Evolutionary conservation across 2,888 invertebrate species (phyloP).

Genomic region (Eupsilia transversa): DNA sequence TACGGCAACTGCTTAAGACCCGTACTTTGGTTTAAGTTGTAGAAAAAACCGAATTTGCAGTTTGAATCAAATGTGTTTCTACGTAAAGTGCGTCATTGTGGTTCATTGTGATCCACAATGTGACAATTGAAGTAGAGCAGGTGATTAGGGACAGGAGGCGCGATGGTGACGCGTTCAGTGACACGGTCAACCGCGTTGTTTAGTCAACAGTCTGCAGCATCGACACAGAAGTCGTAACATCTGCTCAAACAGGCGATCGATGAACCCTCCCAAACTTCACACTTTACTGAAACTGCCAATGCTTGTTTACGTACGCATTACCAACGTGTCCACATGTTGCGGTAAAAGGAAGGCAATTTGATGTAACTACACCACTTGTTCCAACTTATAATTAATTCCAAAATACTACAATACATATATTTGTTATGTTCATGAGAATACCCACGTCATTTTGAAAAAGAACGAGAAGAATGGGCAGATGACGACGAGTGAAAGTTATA

Average conservation of each 20-base stretch:
- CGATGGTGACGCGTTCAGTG: slow-evolving; percentile 52
- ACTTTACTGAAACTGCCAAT: slow-evolving; percentile 81
- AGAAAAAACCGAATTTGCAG: background rate
- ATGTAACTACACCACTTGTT: slow-evolving; percentile 6
- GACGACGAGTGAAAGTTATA: slow-evolving; percentile 56
- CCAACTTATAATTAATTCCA: background rate
- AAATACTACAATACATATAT: slow-evolving; percentile 6
- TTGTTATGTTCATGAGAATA: slow-evolving; percentile 17
- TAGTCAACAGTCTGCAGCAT: slow-evolving; percentile 59
- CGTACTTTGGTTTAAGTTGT: background rate
- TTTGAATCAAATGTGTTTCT: slow-evolving; percentile 4
- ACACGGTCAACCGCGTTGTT: slow-evolving; percentile 68
- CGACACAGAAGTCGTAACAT: slow-evolving; percentile 68
- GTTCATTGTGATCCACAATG: slow-evolving; percentile 37
- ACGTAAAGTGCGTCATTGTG: slow-evolving; percentile 22
- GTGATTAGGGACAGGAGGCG: slow-evolving; percentile 46
- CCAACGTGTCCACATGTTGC: slow-evolving; percentile 60
- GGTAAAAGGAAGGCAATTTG: slow-evolving; percentile 17
- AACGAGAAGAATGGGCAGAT: slow-evolving; percentile 38
- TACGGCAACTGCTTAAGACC: background rate
- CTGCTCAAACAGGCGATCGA: slow-evolving; percentile 82
- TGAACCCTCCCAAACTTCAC: slow-evolving; percentile 78
- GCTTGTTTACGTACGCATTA: slow-evolving; percentile 74
- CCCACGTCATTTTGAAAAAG: slow-evolving; percentile 21
- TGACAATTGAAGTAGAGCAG: slow-evolving; percentile 52